Evolutionary conservation across 2,797 vertebrate genomes (phyloP).

Genomic region (Schizopygopsis malacanthus): DNA sequence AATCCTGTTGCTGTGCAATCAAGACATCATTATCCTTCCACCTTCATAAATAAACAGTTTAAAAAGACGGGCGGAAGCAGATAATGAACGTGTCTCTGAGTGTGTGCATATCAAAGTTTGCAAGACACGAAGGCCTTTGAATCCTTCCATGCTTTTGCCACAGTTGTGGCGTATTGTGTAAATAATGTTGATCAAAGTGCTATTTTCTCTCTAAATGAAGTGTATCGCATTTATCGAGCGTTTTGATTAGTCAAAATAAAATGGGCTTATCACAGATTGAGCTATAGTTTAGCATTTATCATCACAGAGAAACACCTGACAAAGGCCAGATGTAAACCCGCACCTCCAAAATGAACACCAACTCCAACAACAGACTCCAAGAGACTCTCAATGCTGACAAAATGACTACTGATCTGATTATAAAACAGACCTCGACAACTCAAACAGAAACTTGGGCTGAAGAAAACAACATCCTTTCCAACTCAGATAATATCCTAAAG

Average conservation of each 20-base stretch:
- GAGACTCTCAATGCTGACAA: conserved; percentile 28
- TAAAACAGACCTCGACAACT: conserved; percentile 26
- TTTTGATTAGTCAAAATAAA: conserved; percentile 74
- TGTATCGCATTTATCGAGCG: conserved; percentile 69
- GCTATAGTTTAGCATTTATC: conserved; percentile 31
- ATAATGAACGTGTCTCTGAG: conserved; percentile 44
- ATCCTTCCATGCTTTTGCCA: conserved; percentile 29
- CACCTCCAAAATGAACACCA: not conserved
- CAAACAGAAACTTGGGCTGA: conserved; percentile 33
- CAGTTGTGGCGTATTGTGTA: conserved; percentile 64
- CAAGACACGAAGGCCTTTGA: conserved; percentile 51
- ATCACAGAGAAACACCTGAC: not conserved
- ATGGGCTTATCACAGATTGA: conserved; percentile 22
- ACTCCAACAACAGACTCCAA: not conserved
- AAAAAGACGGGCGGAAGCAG: conserved; percentile 45
- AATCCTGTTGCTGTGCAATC: conserved; percentile 60
- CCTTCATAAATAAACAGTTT: conserved; percentile 65
- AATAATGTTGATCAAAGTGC: conserved; percentile 72
- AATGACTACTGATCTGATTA: not conserved
- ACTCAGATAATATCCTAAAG: conserved; percentile 69
- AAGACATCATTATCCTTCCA: conserved; percentile 59
- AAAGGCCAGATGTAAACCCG: conserved; percentile 14
- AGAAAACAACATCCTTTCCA: conserved; percentile 53
- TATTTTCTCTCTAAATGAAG: conserved; percentile 77
- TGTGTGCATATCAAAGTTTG: conserved; percentile 35